Conservation (phyloP, 2,113 vertebrate genomes). For the Amazona vittata region DNA sequence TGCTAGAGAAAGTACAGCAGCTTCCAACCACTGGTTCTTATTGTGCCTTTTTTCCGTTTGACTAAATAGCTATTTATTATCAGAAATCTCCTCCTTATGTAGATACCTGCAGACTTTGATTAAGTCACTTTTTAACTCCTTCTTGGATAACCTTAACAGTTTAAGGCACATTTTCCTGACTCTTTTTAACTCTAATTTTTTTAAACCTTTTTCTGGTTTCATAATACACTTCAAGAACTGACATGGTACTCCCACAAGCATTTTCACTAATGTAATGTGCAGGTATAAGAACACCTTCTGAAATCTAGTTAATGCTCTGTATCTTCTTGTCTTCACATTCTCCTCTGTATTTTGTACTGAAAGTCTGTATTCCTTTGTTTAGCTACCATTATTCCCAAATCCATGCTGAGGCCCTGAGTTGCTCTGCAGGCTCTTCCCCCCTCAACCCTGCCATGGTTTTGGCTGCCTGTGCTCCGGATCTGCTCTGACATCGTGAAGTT, state of each 20-base stretch:
- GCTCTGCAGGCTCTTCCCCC: not conserved
- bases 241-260: rapidly evolving
- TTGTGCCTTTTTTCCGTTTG: slow-evolving; percentile 45
- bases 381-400: not conserved
- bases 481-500: not conserved
- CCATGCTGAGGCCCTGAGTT: not conserved
- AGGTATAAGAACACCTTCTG: not conserved
- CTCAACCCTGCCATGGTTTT: not conserved
- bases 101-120: slow-evolving; percentile 51
- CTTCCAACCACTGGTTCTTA: slow-evolving; percentile 35
- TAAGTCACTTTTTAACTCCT: slow-evolving; percentile 55
- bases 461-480: not conserved
- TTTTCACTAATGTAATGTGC: not conserved
- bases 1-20: slow-evolving; percentile 40
- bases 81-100: slow-evolving; percentile 63
- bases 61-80: slow-evolving; percentile 57
- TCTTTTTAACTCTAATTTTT: not conserved
- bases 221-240: not conserved
- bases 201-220: not conserved
- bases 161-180: not conserved
- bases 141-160: slow-evolving; percentile 31
- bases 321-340: not conserved
- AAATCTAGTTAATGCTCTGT: not conserved
- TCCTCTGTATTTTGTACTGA: not conserved
- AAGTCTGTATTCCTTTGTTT: not conserved